These are phyloP conservation scores for Hyperoplus immaculatus DNA, from an alignment of 2,797 vertebrate genomes.

Conservation along the genomic window DNA sequence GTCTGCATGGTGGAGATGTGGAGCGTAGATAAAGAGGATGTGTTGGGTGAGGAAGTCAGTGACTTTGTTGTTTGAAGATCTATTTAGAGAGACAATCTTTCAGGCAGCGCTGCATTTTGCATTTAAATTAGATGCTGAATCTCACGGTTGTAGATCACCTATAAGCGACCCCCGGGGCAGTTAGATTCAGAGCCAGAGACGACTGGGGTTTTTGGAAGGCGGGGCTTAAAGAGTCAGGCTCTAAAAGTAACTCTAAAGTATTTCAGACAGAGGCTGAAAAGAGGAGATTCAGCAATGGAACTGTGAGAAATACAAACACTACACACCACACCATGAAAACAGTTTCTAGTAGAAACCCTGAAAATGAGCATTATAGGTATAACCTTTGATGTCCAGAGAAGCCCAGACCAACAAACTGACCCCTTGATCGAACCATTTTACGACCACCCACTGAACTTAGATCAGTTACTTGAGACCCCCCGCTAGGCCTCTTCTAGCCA, in stretches of 20 bases:
- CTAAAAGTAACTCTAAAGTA: too few species aligned
- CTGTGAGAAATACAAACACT: too few species aligned
- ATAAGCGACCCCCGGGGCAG: too few species aligned
- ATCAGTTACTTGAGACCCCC: slow-evolving; percentile 72
- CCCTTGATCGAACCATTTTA: slow-evolving; percentile 57
- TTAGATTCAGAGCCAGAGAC: too few species aligned
- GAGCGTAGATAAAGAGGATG: slow-evolving; percentile 54
- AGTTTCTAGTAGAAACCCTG: too few species aligned
- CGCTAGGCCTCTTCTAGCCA: slow-evolving; percentile 47
- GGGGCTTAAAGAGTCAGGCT: too few species aligned
- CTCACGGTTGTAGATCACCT: slow-evolving; percentile 1
- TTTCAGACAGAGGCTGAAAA: too few species aligned
- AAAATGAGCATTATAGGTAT: too few species aligned
- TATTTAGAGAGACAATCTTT: slow-evolving; percentile 46
- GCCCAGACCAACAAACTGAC: slow-evolving; percentile 43
- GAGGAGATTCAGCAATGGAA: too few species aligned
- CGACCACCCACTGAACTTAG: slow-evolving; percentile 69
- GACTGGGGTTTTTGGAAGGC: too few species aligned
- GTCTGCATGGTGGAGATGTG: slow-evolving; percentile 49
- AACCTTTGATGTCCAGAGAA: slow-evolving; percentile 15
- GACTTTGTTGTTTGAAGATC: slow-evolving; percentile 62
- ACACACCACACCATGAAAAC: too few species aligned
- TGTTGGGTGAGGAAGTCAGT: slow-evolving; percentile 23
- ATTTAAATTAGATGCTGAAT: slow-evolving; percentile 46
- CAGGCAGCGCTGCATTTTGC: slow-evolving; percentile 55